Base-by-base conservation (phyloP, 2,888 invertebrate genomes). In the Ametastegia equiseti region DNA sequence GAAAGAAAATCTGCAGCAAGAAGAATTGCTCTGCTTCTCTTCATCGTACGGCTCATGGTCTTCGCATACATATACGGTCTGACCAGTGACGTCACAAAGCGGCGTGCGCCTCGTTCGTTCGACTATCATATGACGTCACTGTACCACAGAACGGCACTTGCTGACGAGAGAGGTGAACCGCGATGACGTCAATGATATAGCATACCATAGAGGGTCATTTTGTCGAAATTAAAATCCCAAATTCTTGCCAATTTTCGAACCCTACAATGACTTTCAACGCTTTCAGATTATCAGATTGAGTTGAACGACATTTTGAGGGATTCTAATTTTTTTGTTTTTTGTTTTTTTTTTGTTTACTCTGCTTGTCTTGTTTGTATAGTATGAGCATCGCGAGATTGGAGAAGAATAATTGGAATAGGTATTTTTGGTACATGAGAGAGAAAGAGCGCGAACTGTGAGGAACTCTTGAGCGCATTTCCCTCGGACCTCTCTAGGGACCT, bases 401-500 rank as follows among this genome's bases (percentile, higher is more conserved):
- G n/a, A n/a, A n/a, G n/a, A n/a, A n/a, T n/a, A n/a, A n/a, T n/a
- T n/a, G n/a, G n/a, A n/a, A n/a, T n/a, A n/a, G n/a, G n/a, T n/a
- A n/a, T n/a, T n/a, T n/a, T n/a, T n/a, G n/a, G n/a, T n/a, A n/a
- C n/a, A n/a, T n/a, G n/a, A n/a, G n/a, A n/a, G n/a, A n/a, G n/a
- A n/a, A n/a, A n/a, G n/a, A n/a, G n/a, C n/a, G n/a, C n/a, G n/a
- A n/a, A n/a, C n/a, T n/a, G n/a, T n/a, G n/a, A n/a, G n/a, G n/a
- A n/a, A n/a, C n/a, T n/a, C n/a, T n/a, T n/a, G n/a, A n/a, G n/a
- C n/a, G 42, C 71, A 30, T 71, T 45, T 30, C 7, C 15, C 27
- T 13, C 23, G 67, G 67, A 67, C 19, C 19, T 71, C 69, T 39
- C 36, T 27, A 9, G 73, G 73, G 73, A 73, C 73, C 73, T 30